Percentiles rank a stretch among this genome's conserved stretches.
These are phyloP conservation scores for Euwallacea fornicatus DNA, from an alignment of 1,140 invertebrate genomes.

Conservation along the genomic window DNA sequence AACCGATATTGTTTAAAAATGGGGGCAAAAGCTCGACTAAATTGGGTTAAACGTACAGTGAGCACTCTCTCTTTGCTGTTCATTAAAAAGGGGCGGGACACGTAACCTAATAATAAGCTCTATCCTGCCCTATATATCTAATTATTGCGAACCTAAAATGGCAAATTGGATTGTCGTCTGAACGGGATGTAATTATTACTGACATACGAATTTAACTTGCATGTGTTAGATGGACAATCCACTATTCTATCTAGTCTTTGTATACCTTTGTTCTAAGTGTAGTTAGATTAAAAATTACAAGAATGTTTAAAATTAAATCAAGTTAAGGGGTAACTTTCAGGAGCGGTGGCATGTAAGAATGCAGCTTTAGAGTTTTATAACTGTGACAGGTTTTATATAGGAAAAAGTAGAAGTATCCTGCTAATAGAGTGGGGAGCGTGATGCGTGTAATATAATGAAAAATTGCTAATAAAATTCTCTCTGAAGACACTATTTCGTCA, in stretches of 20 bases:
- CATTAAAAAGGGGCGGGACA: constrained; percentile 20
- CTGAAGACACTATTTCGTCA: no score
- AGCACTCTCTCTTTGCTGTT: constrained; percentile 22
- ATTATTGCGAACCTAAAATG: constrained; percentile 34
- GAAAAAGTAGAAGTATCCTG: no score
- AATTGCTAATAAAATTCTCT: no score
- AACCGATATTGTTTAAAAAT: constrained; percentile 13
- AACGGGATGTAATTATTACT: constrained; percentile 35
- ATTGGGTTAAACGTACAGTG: constrained; percentile 22
- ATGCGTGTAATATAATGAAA: no score
- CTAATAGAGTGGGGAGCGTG: no score
- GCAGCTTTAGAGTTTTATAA: no score
- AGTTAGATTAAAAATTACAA: no score
- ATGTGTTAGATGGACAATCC: not conserved
- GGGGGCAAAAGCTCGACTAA: constrained; percentile 3
- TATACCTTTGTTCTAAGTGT: no score
- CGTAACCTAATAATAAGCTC: constrained; percentile 31
- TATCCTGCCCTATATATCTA: constrained; percentile 30
- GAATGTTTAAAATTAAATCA: no score
- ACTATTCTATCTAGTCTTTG: not conserved
- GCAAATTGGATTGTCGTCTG: constrained; percentile 38
- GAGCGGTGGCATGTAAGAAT: no score
- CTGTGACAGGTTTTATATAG: no score
- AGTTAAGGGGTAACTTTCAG: no score
- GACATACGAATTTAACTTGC: constrained; percentile 28